Evolutionary conservation across 2,113 vertebrate genomes (phyloP).

Genomic region (Prochilodus magdalenae): DNA sequence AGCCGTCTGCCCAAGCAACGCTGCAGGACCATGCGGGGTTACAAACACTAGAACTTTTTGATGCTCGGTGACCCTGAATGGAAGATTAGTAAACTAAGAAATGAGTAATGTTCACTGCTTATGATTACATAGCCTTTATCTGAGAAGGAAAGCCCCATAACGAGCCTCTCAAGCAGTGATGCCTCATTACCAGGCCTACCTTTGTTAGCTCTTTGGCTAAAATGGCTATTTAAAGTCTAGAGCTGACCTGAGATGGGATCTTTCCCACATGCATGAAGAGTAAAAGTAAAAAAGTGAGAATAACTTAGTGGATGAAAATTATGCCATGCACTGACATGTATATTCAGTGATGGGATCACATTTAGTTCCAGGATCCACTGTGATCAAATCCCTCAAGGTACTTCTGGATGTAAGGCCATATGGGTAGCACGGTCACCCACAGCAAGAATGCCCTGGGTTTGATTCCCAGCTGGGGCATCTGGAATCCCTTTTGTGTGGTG

Average conservation of each 20-base stretch:
- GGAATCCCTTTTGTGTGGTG: too few relatives aligned
- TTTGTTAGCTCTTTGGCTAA: background rate
- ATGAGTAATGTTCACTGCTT: background rate
- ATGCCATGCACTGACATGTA: too few relatives aligned
- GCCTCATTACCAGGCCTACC: background rate
- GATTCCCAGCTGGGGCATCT: too few relatives aligned
- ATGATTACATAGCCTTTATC: too few relatives aligned
- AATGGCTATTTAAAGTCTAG: slow-evolving; percentile 20
- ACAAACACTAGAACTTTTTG: background rate
- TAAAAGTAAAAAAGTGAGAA: background rate
- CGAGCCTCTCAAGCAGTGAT: background rate
- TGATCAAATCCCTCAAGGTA: too few relatives aligned
- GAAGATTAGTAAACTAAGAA: background rate
- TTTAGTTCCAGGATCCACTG: too few relatives aligned
- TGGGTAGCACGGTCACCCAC: too few relatives aligned
- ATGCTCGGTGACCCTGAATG: background rate
- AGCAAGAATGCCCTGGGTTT: too few relatives aligned
- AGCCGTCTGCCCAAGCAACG: background rate
- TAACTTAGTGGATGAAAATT: too few relatives aligned
- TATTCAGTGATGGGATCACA: too few relatives aligned
- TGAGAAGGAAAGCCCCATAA: too few relatives aligned
- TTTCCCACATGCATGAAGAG: slow-evolving; percentile 24
- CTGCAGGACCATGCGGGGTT: background rate
- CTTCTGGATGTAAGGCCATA: too few relatives aligned
- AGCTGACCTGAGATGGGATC: slow-evolving; percentile 1